Evolutionary conservation across 2,797 vertebrate species (phyloP), one percentile per base, ranked within the genome.

Genomic region (Orientallactaga sibirica): DNA sequence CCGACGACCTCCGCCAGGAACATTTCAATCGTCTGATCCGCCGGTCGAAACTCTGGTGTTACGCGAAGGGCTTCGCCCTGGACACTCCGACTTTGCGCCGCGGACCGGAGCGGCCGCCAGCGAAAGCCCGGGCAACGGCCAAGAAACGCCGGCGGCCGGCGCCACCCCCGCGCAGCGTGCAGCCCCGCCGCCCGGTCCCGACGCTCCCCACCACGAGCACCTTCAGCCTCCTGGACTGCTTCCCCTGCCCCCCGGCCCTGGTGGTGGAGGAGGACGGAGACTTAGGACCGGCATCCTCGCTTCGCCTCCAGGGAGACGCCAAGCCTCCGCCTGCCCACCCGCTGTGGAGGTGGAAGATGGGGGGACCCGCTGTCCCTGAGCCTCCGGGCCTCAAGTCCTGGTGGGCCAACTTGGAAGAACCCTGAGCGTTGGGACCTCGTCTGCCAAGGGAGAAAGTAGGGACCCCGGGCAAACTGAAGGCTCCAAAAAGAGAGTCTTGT

Each of bases 201-300:
- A 94, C 96, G 0, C 80, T 97, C n/a, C 97, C 98, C n/a, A 88
- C 96, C n/a, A 84, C 98, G 73, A 98, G 97, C 92, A 97, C 98
- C 93, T 98, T 99, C 96, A 98, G 97, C 91, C 97, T 99, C 25
- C 97, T 99, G 92, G 98, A 97, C 68, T 98, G 96, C 91, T 99
- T 99, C 90, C 98, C 98, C 74, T 98, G 98, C 67, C 98, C 98
- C 10, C 98, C 98, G 3, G 98, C 98, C 48, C 96, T 99, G 96
- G 97, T 98, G 3, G 98, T 98, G 73, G 98, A 98, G 3, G 98
- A 98, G 41, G 98, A 99, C 43, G 98, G 98, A 15, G 98, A 99
- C 18, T 16, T 98, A 27, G 96, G 98, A 81, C 98, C 98, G 0
- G 98, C 98, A 1, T 98, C 98, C 22, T 98, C 98, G 2, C 95